Evolutionary conservation across 2,888 invertebrate species (phyloP).

Genomic region (Hanleya hanleyi): DNA sequence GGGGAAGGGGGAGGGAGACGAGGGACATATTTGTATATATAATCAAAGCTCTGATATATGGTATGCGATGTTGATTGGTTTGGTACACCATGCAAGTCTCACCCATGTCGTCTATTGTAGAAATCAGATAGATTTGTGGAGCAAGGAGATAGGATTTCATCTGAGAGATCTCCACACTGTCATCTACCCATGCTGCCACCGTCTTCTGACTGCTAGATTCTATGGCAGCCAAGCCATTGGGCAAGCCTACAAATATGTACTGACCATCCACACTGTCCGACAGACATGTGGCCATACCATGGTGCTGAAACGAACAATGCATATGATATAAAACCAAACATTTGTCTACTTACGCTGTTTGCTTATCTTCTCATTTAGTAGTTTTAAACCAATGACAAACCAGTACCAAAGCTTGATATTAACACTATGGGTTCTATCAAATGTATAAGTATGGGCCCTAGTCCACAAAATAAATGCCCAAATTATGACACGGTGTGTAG

Average conservation of each 20-base stretch:
- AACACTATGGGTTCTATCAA: too few species aligned
- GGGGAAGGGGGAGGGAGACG: too few species aligned
- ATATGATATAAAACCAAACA: neutral
- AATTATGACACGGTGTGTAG: too few species aligned
- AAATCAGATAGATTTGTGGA: conserved; percentile 51
- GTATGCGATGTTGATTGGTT: too few species aligned
- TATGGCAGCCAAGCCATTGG: conserved; percentile 58
- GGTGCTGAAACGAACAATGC: conserved; percentile 46
- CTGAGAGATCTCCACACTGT: conserved; percentile 53
- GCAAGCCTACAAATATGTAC: conserved; percentile 62
- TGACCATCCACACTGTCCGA: conserved; percentile 60
- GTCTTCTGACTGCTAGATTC: conserved; percentile 51
- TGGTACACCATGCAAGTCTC: too few species aligned
- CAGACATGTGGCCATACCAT: conserved; percentile 53
- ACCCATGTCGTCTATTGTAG: conserved; percentile 69
- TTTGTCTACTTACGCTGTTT: neutral
- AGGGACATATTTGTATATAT: too few species aligned
- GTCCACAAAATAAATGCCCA: too few species aligned
- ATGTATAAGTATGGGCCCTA: too few species aligned
- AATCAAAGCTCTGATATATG: too few species aligned
- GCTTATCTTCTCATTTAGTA: conserved; percentile 36
- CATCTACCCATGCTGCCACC: conserved; percentile 60
- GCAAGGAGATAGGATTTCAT: conserved; percentile 48
- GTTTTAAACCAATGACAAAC: conserved; percentile 32
- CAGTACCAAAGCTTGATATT: too few species aligned